Evolutionary conservation across 2,888 invertebrate genomes (phyloP).

Genomic region (Drosophila diplacantha): DNA sequence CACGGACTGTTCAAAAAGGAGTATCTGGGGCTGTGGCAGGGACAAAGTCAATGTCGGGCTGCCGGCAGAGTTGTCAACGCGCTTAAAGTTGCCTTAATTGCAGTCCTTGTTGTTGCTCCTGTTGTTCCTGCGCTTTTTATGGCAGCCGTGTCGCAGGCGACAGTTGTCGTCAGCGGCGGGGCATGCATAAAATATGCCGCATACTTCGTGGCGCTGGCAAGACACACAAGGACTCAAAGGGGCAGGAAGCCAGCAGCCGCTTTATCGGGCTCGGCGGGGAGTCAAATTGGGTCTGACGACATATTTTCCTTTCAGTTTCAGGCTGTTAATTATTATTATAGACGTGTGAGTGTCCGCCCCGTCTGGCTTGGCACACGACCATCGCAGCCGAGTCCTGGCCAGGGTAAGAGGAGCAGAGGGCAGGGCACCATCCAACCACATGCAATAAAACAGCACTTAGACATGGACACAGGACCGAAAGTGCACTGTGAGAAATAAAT

Average conservation of each 20-base stretch:
- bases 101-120: conserved; percentile 45
- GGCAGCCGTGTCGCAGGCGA: conserved; percentile 52
- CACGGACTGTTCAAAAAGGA: conserved; percentile 1
- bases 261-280: not conserved
- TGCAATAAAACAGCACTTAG: conserved; percentile 72
- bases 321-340: conserved; percentile 76
- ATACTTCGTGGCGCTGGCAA: conserved; percentile 49
- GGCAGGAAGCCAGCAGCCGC: not conserved
- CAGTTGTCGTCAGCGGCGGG: conserved; percentile 46
- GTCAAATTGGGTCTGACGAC: conserved; percentile 32
- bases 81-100: conserved; percentile 70
- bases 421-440: conserved; percentile 49
- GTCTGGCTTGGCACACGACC: conserved; percentile 45
- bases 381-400: conserved; percentile 14
- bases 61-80: conserved; percentile 64
- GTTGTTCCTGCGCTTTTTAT: conserved; percentile 49
- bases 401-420: conserved; percentile 5
- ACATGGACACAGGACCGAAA: conserved; percentile 36
- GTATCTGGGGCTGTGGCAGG: conserved; percentile 7
- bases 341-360: conserved; percentile 66
- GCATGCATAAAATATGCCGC: conserved; percentile 73
- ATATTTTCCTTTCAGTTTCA: conserved; percentile 58
- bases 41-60: conserved; percentile 63
- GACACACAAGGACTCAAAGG: conserved; percentile 22
- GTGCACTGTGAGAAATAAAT: not conserved